Evolutionary conservation across 2,113 vertebrate species (phyloP).

Genomic region (Charadrius vociferus): DNA sequence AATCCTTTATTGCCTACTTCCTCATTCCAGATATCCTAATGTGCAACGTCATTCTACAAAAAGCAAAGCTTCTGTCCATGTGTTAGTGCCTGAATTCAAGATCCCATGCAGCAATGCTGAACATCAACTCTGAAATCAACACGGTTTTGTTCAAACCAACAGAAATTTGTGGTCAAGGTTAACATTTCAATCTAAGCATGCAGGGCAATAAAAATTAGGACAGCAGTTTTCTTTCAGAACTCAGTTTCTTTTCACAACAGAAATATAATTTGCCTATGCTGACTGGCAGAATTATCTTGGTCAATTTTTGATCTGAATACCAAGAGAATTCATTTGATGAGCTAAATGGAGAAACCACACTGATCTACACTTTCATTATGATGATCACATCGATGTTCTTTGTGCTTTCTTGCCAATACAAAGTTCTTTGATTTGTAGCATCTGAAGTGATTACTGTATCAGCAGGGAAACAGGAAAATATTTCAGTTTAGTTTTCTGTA

Average conservation of each 20-base stretch:
- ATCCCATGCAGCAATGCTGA: neutral
- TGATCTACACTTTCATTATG: neutral
- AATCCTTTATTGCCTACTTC: neutral
- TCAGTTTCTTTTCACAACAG: neutral
- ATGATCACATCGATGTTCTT: neutral
- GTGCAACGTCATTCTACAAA: neutral
- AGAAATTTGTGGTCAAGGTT: neutral
- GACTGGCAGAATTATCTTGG: neutral
- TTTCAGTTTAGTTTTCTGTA: neutral
- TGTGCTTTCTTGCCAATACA: neutral
- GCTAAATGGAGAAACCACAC: neutral
- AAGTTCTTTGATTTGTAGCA: neutral
- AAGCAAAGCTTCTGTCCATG: neutral
- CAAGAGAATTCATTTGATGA: neutral
- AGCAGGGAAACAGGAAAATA: neutral
- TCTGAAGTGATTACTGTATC: neutral
- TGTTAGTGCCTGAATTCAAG: neutral
- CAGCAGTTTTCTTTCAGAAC: neutral
- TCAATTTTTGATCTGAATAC: neutral
- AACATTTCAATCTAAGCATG: neutral
- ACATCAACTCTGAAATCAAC: neutral
- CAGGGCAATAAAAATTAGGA: neutral
- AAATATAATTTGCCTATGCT: neutral
- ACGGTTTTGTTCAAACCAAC: neutral
- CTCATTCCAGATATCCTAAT: neutral